Conservation (phyloP, 1,140 invertebrate species). For the Drosophila jambulina region DNA sequence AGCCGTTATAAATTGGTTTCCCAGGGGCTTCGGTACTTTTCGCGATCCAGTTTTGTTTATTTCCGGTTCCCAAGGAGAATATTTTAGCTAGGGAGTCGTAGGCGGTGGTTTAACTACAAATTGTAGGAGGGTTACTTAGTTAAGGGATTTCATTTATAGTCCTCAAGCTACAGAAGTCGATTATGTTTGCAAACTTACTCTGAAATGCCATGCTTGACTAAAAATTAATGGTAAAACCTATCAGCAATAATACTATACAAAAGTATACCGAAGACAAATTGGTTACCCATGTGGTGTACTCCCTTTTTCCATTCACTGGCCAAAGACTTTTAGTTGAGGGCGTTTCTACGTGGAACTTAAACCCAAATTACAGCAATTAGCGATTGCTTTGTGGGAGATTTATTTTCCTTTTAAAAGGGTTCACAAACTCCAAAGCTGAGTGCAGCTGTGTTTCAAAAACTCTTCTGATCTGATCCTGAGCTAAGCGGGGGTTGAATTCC, state of each 20-base stretch:
- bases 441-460: conserved; percentile 42
- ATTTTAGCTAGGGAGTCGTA: background rate
- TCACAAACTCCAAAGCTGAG: conserved; percentile 22
- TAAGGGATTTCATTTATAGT: background rate
- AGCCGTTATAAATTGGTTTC: conserved; percentile 50
- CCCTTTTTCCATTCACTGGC: background rate
- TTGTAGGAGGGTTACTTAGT: background rate
- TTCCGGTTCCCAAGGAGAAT: conserved; percentile 17
- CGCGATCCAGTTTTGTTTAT: conserved; percentile 12
- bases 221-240: background rate
- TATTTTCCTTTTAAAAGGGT: conserved; percentile 21
- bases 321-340: conserved; percentile 39
- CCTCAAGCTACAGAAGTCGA: background rate
- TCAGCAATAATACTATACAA: background rate
- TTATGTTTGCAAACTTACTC: background rate
- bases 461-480: conserved; percentile 35
- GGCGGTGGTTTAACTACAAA: background rate
- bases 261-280: conserved; percentile 3
- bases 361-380: conserved; percentile 64
- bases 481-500: conserved; percentile 72
- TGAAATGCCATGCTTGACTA: background rate
- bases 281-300: conserved; percentile 2
- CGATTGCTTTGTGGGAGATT: conserved; percentile 32
- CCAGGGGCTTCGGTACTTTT: conserved; percentile 20
- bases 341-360: conserved; percentile 48